Percentiles rank a stretch among this genome's conserved stretches.
phyloP scores from a whole-genome alignment of 2,797 vertebrate species.

The Chelidonichthys spinosus region DNA sequence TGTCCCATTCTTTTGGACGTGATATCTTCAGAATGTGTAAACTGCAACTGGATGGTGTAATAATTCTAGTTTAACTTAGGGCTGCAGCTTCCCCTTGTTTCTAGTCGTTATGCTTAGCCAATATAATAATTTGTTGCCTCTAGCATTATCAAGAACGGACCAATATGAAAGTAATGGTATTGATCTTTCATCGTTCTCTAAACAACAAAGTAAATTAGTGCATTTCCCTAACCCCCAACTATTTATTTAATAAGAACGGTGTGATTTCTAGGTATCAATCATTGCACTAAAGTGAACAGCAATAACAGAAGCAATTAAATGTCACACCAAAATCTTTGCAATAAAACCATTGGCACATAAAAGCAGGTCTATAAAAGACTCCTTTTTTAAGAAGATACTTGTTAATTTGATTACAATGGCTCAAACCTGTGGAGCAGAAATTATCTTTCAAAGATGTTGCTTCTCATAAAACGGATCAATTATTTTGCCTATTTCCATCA shows the following conservation, averaged over 20 bases:
- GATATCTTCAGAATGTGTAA: too few species aligned
- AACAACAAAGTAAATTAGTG: neutral
- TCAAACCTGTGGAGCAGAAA: neutral
- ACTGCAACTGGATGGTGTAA: too few species aligned
- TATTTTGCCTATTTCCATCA: neutral
- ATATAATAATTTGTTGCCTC: neutral
- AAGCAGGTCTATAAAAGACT: neutral
- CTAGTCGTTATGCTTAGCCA: neutral
- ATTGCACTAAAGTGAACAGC: neutral
- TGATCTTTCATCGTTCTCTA: conserved; percentile 4
- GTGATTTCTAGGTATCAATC: neutral
- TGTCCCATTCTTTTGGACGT: too few species aligned
- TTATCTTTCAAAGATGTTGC: neutral
- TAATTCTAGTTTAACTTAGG: neutral
- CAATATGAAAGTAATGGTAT: neutral
- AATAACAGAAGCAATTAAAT: neutral
- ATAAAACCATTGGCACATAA: neutral
- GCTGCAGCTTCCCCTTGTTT: neutral
- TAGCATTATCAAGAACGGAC: neutral
- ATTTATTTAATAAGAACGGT: conserved; percentile 11
- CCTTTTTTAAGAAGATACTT: neutral
- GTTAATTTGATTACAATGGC: neutral
- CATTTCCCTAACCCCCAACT: conserved; percentile 25
- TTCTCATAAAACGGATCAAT: neutral
- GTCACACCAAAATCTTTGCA: neutral